Evolutionary conservation across 2,113 vertebrate species (phyloP).

Genomic region (Mastomys natalensis): DNA sequence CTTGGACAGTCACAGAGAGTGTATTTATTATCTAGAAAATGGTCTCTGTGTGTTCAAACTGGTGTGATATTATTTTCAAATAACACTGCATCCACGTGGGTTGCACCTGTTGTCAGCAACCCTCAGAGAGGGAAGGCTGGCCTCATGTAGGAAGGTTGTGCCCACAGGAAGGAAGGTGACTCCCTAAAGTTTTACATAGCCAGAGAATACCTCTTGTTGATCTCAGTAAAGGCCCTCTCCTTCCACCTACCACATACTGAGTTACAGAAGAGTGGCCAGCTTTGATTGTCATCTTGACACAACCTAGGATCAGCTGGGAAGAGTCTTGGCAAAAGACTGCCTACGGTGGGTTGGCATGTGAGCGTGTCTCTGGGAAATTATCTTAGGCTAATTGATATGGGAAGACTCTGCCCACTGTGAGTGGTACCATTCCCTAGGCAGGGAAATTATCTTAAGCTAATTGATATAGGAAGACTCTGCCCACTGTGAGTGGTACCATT

Average conservation of each 20-base stretch:
- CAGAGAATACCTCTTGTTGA: neutral
- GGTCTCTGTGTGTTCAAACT: neutral
- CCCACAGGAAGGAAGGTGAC: neutral
- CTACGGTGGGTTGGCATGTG: neutral
- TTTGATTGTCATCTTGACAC: neutral
- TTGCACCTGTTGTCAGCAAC: neutral
- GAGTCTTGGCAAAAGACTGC: neutral
- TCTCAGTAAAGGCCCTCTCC: neutral
- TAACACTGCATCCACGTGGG: neutral
- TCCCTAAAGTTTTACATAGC: neutral
- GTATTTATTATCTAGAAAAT: neutral
- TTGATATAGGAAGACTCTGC: neutral
- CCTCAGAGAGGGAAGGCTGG: neutral
- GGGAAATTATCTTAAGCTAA: neutral
- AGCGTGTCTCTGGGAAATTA: neutral
- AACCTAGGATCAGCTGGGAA: neutral
- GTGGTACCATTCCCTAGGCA: neutral
- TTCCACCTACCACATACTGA: neutral
- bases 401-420: neutral
- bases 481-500: neutral
- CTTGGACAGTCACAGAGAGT: neutral
- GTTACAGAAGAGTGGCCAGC: neutral
- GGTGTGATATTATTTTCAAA: neutral
- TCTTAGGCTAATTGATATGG: neutral
- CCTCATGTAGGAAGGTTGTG: neutral